Evolutionary conservation across 1,140 invertebrate species (phyloP), one percentile per base, ranked within the genome.

Genomic region (Eriosoma lanigerum): DNA sequence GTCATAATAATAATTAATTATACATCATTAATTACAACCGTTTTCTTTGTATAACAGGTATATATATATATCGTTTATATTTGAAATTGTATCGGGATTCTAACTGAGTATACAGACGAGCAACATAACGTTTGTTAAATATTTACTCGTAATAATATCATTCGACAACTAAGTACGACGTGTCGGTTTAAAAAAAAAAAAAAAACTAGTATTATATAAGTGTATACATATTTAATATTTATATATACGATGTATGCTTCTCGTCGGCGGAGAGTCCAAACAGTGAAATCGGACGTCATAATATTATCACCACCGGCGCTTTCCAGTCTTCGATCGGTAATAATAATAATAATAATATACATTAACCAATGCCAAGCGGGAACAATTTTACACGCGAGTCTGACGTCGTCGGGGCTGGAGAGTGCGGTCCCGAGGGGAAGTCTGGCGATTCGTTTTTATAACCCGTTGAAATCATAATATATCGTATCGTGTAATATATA

Each of bases 221-320:
- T 62, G 9, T n/a, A 24, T n/a, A 19, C 6, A 17, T 19, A 26
- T 12, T 6, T 4, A 3, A 15, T 19, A 19, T 6, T 2, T 19
- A 15, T 52, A 15, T 52, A 52, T 9, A 6, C 8, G 0, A 6
- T 12, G 50, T 17, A 4, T 19, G 52, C 9, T 32, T 38, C 62
- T 38, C 4, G 56, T n/a, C 21, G 13, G n/a, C n/a, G n/a, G 24
- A n/a, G 32, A 19, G 58, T 60, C 64, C 19, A 29, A 44, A 29
- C 29, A 64, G 32, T 38, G 64, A 66, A 44, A 66, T 66, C 64
- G 64, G 32, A 66, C 64, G 64, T 72, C 46, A 29, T 72, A 52
- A 50, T 52, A 29, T 52, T 29, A 52, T 50, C 68, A 72, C 68
- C 68, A 72, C 15, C 68, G 68, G 68, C 68, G 68, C 19, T 72